Evolutionary conservation across 2,113 vertebrate species (phyloP).

Genomic region (crab-eating macaque (Macaca fascicularis)): DNA sequence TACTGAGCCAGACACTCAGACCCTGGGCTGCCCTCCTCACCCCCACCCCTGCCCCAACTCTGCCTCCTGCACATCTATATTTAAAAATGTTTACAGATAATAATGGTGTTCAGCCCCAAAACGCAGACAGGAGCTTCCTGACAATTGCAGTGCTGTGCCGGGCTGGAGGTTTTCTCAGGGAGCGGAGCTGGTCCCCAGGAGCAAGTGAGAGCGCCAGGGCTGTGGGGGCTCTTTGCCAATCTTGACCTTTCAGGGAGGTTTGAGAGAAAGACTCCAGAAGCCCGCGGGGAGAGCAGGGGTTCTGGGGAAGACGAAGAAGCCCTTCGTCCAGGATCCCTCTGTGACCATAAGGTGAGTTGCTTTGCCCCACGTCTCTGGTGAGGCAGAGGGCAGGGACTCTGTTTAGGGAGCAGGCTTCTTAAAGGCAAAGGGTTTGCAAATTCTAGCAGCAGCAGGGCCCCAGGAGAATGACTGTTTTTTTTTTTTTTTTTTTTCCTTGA

Average conservation of each 20-base stretch:
- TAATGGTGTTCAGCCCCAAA: constrained; percentile 58
- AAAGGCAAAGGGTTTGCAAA: constrained; percentile 44
- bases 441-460: neutral
- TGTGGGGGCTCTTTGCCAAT: constrained; percentile 63
- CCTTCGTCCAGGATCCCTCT: constrained; percentile 19
- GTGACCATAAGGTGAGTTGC: constrained; percentile 71
- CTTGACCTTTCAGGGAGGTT: neutral
- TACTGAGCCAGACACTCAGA: neutral
- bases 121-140: constrained; percentile 66
- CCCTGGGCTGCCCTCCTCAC: neutral
- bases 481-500: constrained; percentile 1
- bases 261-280: constrained; percentile 28
- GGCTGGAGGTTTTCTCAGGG: neutral
- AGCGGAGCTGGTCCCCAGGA: neutral
- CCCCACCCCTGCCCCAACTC: neutral
- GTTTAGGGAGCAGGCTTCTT: neutral
- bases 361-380: neutral
- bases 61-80: constrained; percentile 34
- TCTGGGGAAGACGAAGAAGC: constrained; percentile 69
- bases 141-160: constrained; percentile 36
- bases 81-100: constrained; percentile 66
- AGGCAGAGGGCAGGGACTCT: neutral
- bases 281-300: constrained; percentile 45
- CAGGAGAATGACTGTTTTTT: neutral
- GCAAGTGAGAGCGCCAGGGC: neutral